A percentile compares a stretch with the other conserved stretches of the same genome.
Conservation (phyloP, 2,797 vertebrate species). For the Triplophysa bombifrons region DNA sequence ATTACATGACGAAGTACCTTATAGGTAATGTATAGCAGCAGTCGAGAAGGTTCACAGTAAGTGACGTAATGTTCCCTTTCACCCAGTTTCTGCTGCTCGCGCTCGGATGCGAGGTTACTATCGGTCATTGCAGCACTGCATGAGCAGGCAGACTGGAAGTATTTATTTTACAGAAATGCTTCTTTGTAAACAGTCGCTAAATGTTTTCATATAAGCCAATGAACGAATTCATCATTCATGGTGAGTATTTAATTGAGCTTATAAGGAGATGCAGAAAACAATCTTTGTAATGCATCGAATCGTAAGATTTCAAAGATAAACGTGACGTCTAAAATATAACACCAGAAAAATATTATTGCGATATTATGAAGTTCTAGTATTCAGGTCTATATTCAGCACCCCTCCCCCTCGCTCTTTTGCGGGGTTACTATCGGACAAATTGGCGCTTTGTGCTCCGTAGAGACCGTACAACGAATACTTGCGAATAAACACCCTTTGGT, state of each 20-base stretch:
- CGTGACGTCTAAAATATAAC: not conserved
- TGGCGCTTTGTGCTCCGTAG: not conserved
- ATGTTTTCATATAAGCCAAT: not conserved
- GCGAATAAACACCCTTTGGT: not conserved
- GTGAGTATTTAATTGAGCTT: not conserved
- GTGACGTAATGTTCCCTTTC: conserved; percentile 54
- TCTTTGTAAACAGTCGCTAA: not conserved
- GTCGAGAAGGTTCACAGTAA: not conserved
- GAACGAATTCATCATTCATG: not conserved
- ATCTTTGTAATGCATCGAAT: not conserved
- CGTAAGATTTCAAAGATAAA: not conserved
- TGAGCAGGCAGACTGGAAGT: not conserved
- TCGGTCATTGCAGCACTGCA: conserved; percentile 50
- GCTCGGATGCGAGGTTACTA: conserved; percentile 49
- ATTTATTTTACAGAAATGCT: not conserved
- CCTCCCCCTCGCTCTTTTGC: not conserved
- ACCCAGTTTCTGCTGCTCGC: conserved; percentile 49
- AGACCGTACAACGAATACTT: not conserved
- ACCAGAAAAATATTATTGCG: not conserved
- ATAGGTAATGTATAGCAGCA: not conserved
- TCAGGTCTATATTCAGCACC: conserved; percentile 25
- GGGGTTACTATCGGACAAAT: conserved; percentile 60
- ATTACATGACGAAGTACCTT: no score
- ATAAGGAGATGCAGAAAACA: not conserved
- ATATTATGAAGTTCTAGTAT: not conserved